Evolutionary conservation across 2,113 vertebrate species (phyloP), one percentile per base, ranked within the genome.

Genomic region (Elephas maximus): DNA sequence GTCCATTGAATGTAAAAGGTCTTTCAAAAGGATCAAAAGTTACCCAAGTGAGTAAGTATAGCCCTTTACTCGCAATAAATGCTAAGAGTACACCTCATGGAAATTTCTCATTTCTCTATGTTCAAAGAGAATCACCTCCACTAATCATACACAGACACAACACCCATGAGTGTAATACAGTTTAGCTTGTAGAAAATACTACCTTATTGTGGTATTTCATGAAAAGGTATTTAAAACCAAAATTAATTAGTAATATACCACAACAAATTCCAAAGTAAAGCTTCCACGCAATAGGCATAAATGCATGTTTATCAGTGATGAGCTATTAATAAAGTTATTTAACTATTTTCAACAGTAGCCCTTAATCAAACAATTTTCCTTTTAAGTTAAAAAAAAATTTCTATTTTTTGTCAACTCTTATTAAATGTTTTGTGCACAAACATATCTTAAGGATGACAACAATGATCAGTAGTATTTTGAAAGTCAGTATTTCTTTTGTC

Each of bases 1-100:
- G 41, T 37, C 78, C 21, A 86, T 23, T 85, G 91, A 78, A 89
- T 26, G 12, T 33, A 93, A 94, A 94, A 86, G 2, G 10, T 89
- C 62, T 88, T 93, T 77, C 18, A 57, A 89, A 96, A 82, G 41
- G 44, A 92, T 28, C 57, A 69, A 77, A 93, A 89, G 73, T 37
- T 95, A 79, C 33, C 60, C 10, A 91, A 28, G 21, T 30, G 53
- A 76, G 74, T 20, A 91, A 80, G 41, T 90, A 74, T 18, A 89
- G 37, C 26, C 37, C 41, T n/a, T 77, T 71, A 87, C 81, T 77
- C 67, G 60, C 21, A 93, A 51, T 26, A 48, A 94, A 67, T 1
- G 63, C 1, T 67, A 84, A 77, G 20, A 89, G 44, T 76, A 71
- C 88, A 84, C 53, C 21, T 79, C 12, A 91, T 2, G 44, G 15